A percentile compares a stretch with the other conserved stretches of the same genome.
Conservation (phyloP, 2,113 vertebrate species). For the Piliocolobus tephrosceles region DNA sequence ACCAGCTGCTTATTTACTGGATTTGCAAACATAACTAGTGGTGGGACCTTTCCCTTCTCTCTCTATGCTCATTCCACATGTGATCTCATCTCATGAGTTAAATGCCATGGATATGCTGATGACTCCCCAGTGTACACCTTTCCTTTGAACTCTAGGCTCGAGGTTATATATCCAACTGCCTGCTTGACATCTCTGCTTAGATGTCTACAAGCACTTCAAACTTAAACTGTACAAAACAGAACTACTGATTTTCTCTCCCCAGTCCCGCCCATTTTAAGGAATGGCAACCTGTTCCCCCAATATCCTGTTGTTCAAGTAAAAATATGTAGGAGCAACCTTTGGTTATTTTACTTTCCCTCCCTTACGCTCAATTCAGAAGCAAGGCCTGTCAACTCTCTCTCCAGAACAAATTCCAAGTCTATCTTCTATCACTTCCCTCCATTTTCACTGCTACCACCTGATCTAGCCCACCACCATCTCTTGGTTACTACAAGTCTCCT, state of each 20-base stretch:
- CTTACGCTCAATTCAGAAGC: neutral
- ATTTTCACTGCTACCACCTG: neutral
- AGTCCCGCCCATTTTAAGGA: neutral
- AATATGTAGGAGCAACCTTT: neutral
- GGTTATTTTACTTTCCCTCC: neutral
- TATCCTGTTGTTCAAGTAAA: neutral
- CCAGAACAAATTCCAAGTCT: neutral
- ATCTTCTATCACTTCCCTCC: neutral
- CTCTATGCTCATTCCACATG: neutral
- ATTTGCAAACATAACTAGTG: neutral
- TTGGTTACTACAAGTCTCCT: neutral
- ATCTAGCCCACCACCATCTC: neutral
- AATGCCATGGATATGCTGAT: neutral
- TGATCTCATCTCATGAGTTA: neutral
- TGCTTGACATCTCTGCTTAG: neutral
- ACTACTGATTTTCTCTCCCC: neutral
- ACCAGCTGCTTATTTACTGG: neutral
- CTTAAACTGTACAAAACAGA: neutral
- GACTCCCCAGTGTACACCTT: neutral
- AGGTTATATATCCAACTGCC: neutral
- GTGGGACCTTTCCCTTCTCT: neutral
- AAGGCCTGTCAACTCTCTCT: neutral
- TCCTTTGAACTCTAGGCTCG: neutral
- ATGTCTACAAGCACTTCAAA: neutral
- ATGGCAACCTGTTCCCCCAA: neutral